phyloP scores from a whole-genome alignment of 2,888 invertebrate species.

The Sarcophaga caerulescens region DNA sequence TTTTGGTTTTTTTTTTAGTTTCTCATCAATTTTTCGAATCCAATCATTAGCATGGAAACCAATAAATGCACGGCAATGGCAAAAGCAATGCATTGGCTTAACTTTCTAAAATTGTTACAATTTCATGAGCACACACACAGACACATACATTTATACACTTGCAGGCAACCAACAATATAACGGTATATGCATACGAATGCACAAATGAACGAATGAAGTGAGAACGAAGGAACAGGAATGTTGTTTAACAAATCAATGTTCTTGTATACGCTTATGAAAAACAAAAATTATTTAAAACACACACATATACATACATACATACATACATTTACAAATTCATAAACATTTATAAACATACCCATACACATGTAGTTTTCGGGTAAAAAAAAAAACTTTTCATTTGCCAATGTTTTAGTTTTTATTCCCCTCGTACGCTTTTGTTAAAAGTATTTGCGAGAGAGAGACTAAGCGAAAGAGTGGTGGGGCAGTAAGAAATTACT shows the following conservation, averaged over 20 bases:
- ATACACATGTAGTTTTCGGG: too few relatives aligned
- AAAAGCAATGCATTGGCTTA: neutral
- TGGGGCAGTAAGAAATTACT: conserved; percentile 8
- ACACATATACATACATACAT: neutral
- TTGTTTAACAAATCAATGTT: conserved; percentile 33
- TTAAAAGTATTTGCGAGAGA: neutral
- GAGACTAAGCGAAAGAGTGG: neutral
- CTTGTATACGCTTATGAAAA: neutral
- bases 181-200: too few relatives aligned
- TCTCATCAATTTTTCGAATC: conserved; percentile 1
- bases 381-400: neutral
- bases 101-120: conserved; percentile 1
- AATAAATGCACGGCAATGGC: neutral
- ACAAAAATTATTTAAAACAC: neutral
- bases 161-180: too few relatives aligned
- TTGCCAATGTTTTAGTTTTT: neutral
- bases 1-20: too few relatives aligned
- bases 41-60: conserved; percentile 10
- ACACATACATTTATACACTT: neutral
- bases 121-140: neutral
- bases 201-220: neutral
- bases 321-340: neutral
- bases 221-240: neutral
- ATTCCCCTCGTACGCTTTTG: neutral
- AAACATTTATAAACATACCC: too few relatives aligned